Evolutionary conservation across 1,140 invertebrate species (phyloP), one percentile per base, ranked within the genome.

Genomic region (Bradysia coprophila): DNA sequence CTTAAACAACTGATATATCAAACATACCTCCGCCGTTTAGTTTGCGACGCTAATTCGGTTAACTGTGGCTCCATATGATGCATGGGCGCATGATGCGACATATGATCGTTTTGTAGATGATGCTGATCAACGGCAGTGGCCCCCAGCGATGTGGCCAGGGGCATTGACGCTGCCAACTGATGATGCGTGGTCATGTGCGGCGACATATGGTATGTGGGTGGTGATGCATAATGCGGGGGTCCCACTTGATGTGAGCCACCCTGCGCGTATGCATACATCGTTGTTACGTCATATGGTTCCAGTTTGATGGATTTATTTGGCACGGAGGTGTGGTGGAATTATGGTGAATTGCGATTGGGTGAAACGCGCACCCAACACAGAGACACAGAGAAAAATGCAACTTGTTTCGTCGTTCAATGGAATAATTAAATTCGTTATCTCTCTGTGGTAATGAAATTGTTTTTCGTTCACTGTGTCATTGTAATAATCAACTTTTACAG

Each of bases 171-270:
- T 6, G 24, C 24, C 24, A 28, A 28, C 24, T 28, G 24, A 19
- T 37, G 34, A 19, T n/a, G n/a, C 6, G 34, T 6, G 8, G 34
- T 10, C 18, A 19, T n/a, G 9, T 15, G 18, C 6, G 34, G 18
- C 16, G 34, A 37, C 18, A 19, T n/a, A 15, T 15, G 18, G 16
- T 65, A 59, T 16, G 65, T 55, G 28, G 68, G 60, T 36, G 66
- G 67, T 45, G 66, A 55, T 49, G 63, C 61, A 51, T 68, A 69
- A 48, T 69, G 67, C 46, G 66, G 65, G 41, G 67, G 64, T 13
- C 24, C 24, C 9, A 32, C 28, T 32, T 32, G 28, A 10, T n/a
- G n/a, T 15, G n/a, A 15, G 33, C 61, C 65, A 45, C 67, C 67
- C 52, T 66, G 67, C 50, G 63, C 68, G 59, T 69, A 70, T 56